phyloP scores from a whole-genome alignment of 2,113 vertebrate genomes.

The Scalopus aquaticus region DNA sequence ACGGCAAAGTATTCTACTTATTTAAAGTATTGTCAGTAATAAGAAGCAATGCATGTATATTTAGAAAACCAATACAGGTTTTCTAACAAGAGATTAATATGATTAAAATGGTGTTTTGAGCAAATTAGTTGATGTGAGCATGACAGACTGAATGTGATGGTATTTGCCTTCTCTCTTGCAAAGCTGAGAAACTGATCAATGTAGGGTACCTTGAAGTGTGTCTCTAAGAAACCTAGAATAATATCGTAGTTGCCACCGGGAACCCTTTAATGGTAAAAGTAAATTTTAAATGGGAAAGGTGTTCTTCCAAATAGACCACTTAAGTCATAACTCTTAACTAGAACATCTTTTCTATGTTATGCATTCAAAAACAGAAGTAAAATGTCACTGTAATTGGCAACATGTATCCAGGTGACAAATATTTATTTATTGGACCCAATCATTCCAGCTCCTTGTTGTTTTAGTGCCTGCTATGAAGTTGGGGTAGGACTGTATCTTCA shows the following conservation, averaged over 20 bases:
- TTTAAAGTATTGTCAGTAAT: neutral
- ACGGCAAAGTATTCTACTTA: neutral
- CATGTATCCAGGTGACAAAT: neutral
- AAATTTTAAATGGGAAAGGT: neutral
- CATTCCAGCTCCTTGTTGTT: neutral
- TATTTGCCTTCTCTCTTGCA: neutral
- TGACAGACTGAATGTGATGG: neutral
- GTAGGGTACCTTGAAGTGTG: neutral
- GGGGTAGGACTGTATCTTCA: neutral
- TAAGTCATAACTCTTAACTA: neutral
- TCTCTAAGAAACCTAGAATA: neutral
- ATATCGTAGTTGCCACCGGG: neutral
- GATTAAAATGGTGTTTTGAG: neutral
- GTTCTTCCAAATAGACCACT: conserved; percentile 17
- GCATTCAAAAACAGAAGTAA: neutral
- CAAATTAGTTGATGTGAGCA: neutral
- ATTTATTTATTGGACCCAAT: neutral
- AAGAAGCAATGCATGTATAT: neutral
- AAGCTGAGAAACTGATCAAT: too few relatives aligned
- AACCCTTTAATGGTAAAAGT: neutral
- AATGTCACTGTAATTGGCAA: neutral
- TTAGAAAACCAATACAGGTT: neutral
- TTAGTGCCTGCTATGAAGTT: neutral
- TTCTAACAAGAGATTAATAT: neutral
- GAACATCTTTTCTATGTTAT: neutral